Base-by-base conservation (phyloP, 2,113 vertebrate genomes). In the Burhinus oedicnemus region DNA sequence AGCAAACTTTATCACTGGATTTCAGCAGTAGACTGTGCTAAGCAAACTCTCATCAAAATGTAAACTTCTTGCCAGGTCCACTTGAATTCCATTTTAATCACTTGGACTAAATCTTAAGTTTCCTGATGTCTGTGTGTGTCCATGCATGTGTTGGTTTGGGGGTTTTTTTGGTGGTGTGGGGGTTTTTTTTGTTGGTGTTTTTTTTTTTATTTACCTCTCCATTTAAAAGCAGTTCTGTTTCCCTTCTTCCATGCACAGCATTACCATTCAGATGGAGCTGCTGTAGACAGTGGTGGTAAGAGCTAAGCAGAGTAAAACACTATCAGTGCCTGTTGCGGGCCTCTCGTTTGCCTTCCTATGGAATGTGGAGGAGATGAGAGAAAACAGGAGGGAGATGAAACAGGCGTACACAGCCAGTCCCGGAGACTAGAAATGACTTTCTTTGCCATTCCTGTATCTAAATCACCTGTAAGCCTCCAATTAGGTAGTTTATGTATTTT, bases 331-430 rank as follows among this genome's bases (percentile, higher is more conserved):
- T 97, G 89, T 96, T 68, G 51, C 29, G 82, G 91, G 95, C 82
- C 93, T 97, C 93, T 94, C 90, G 70, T 68, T 89, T 96, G 90
- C 83, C 61, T 93, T 93, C 82, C 78, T 66, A 13, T 98, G 98
- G 99, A 99, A 99, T 99, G 99, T 98, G 99, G 98, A 98, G 98
- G 98, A 99, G 98, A 98, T 97, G 96, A 98, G 97, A 97, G 95
- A 96, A 98, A 98, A 97, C 98, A 98, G 97, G 94, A 97, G 97
- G 93, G 34, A 95, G 97, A 92, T 94, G 97, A 97, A 97, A 95
- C 97, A 92, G 96, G 83, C 92, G 57, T 88, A 79, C 94, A 95
- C 94, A 96, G 66, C 21, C 57, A 65, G 42, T 65, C 83, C 77
- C 47, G 55, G 15, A 84, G 66, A 57, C 85, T 87, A 38, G 49